phyloP scores from a whole-genome alignment of 1,140 invertebrate genomes.

The Drosophila tani region DNA sequence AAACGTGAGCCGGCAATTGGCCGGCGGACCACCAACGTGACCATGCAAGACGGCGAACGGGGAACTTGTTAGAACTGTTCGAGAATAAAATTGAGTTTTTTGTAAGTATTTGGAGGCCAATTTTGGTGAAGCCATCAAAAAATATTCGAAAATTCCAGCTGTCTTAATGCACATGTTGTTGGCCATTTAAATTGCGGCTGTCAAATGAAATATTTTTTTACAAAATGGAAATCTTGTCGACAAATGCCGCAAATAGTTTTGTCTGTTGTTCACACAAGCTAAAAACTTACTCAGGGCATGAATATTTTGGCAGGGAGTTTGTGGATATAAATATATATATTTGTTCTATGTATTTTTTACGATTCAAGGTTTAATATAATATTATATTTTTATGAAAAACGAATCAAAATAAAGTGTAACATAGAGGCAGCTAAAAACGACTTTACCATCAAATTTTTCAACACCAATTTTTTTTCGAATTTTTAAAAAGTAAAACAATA shows the following conservation, averaged over 20 bases:
- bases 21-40: slow-evolving; percentile 66
- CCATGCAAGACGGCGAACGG: slow-evolving; percentile 20
- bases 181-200: slow-evolving; percentile 73
- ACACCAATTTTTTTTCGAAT: too few species aligned
- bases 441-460: too few species aligned
- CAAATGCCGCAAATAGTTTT: slow-evolving; percentile 66
- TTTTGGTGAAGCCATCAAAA: slow-evolving; percentile 73
- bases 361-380: too few species aligned
- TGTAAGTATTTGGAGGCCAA: slow-evolving; percentile 44
- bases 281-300: neutral
- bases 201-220: slow-evolving; percentile 65
- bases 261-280: slow-evolving; percentile 5
- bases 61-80: slow-evolving; percentile 62
- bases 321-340: too few species aligned
- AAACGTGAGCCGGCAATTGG: slow-evolving; percentile 74
- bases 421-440: too few species aligned
- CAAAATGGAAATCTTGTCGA: slow-evolving; percentile 69
- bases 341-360: too few species aligned
- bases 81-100: slow-evolving; percentile 34
- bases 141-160: slow-evolving; percentile 51
- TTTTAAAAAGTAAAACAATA: too few species aligned
- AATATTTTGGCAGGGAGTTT: neutral
- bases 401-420: too few species aligned
- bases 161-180: slow-evolving; percentile 56
- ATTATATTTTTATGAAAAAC: neutral